Evolutionary conservation across 2,797 vertebrate genomes (phyloP), one percentile per base, ranked within the genome.

Genomic region (Eulemur coronatus): DNA sequence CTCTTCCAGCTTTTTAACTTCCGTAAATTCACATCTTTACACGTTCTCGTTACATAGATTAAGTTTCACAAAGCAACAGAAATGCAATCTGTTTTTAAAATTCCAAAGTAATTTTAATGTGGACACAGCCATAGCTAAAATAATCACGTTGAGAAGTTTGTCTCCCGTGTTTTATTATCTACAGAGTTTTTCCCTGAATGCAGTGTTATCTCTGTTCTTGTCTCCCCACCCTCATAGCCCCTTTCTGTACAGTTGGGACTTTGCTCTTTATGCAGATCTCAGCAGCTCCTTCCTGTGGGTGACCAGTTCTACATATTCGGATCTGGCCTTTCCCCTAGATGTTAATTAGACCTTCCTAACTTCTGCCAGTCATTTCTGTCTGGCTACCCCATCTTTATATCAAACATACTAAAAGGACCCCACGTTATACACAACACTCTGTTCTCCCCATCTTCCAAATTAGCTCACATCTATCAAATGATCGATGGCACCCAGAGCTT

Each of bases 1-100:
- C 86, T 95, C 70, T 88, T 91, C 43, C 17, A 73, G 85, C 75
- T 69, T 96, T 87, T 84, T 76, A 94, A 87, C 52, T 52, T 86
- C 84, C 0, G 2, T 80, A 48, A 76, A 93, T 89, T 89, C 65
- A 35, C 72, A 72, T 69, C 67, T 91, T 85, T 69, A 38, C 17
- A 7, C 63, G 72, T 59, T 88, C 52, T 61, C 14, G 11, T 91
- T 91, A 46, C 41, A 73, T 26, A 85, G 81, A 92, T 88, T 79
- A 75, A 86, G 88, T 96, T 91, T 35, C 48, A 55, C 30, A 52
- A 48, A 57, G 63, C 52, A 48, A 72, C n/a, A 84, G 33, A 79
- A 70, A 73, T 75, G 65, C 43, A 73, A 78, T 92, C 72, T 35
- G 14, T 69, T 87, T 96, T 80, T 72, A 80, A 89, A 84, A 65